A percentile compares a stretch with the other conserved stretches of the same genome.
phyloP scores from a whole-genome alignment of 2,888 invertebrate species.

The Mactromeris polynyma region DNA sequence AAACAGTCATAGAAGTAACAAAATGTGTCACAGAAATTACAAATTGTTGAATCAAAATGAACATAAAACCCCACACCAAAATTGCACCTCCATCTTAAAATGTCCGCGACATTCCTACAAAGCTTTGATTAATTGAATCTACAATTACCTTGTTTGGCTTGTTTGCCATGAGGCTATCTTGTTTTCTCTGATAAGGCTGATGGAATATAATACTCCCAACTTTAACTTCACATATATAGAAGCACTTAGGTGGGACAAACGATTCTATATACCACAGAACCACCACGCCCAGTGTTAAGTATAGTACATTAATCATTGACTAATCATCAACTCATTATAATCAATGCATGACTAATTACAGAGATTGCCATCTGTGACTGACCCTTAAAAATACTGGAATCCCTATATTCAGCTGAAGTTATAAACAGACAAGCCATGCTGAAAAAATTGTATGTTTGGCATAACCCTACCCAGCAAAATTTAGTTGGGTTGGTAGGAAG shows the following conservation, averaged over 20 bases:
- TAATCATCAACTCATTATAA: not conserved
- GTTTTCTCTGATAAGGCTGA: not conserved
- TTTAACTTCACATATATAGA: not conserved
- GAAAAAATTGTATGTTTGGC: no score
- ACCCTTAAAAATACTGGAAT: not conserved
- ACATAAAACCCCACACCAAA: not conserved
- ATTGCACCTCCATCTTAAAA: not conserved
- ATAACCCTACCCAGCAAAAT: no score
- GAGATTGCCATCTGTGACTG: not conserved
- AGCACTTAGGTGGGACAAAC: not conserved
- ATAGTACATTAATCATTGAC: not conserved
- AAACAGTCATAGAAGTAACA: no score
- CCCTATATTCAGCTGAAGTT: no score
- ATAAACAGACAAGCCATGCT: no score
- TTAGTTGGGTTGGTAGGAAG: no score
- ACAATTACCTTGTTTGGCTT: constrained; percentile 5
- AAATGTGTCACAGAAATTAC: no score
- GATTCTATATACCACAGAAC: not conserved
- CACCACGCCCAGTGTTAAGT: not conserved
- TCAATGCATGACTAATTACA: constrained; percentile 1
- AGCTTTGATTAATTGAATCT: not conserved
- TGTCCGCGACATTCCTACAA: not conserved
- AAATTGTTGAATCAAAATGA: no score
- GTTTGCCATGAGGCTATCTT: not conserved
- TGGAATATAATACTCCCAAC: not conserved